phyloP scores from a whole-genome alignment of 2,797 vertebrate species.

The Triplophysa yarkandensis region DNA sequence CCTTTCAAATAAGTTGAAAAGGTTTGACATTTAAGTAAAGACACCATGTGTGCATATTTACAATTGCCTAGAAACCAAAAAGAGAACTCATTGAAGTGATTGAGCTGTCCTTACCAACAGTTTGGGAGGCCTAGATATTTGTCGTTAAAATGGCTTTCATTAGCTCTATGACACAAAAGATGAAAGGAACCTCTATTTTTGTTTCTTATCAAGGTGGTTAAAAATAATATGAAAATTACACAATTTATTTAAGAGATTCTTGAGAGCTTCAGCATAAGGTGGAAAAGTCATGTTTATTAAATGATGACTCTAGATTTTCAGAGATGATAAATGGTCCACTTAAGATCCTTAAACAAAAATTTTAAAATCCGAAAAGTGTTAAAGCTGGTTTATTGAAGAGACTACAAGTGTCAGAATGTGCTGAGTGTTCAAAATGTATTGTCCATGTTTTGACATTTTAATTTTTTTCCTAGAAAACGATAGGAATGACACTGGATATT shows the following conservation, averaged over 20 bases:
- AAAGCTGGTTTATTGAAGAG: not conserved
- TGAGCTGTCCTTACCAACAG: slow-evolving; percentile 10
- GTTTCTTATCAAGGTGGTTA: not conserved
- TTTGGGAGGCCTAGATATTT: slow-evolving; percentile 13
- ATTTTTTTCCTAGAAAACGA: not conserved
- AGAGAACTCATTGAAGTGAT: slow-evolving; percentile 12
- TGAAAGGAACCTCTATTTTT: too few relatives aligned
- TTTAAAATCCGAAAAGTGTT: not conserved
- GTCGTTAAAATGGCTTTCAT: too few relatives aligned
- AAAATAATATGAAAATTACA: not conserved
- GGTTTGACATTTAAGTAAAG: slow-evolving; percentile 1
- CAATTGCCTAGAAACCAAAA: slow-evolving; percentile 20
- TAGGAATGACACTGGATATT: too few relatives aligned
- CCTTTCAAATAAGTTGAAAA: slow-evolving; percentile 2
- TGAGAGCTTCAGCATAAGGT: not conserved
- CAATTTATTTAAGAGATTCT: not conserved
- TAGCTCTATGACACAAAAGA: too few relatives aligned
- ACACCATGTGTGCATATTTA: slow-evolving; percentile 16
- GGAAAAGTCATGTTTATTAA: not conserved
- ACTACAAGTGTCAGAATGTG: not conserved
- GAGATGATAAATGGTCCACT: slow-evolving; percentile 15
- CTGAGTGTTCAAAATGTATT: not conserved
- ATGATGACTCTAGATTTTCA: slow-evolving; percentile 13
- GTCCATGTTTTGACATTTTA: not conserved
- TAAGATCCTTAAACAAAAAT: not conserved